phyloP scores from a whole-genome alignment of 2,113 vertebrate species.

The Thalassarche chlororhynchos region DNA sequence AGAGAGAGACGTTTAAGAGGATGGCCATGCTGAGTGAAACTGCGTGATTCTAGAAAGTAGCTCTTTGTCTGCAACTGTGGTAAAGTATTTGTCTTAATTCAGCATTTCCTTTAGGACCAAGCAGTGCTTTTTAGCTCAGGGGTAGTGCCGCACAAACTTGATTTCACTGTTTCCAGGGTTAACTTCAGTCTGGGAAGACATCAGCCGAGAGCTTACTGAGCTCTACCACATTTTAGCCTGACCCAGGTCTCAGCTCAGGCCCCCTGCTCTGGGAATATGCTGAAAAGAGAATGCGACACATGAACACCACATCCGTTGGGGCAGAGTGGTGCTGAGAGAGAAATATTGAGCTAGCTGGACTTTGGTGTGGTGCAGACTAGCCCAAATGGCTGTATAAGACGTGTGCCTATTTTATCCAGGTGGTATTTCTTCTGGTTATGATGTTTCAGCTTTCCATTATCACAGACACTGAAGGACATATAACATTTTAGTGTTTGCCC shows the following conservation, averaged over 20 bases:
- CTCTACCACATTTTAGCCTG: not conserved
- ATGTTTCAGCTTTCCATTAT: not conserved
- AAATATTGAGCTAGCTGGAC: not conserved
- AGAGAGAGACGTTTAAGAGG: not conserved
- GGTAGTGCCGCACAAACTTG: not conserved
- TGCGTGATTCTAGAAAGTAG: not conserved
- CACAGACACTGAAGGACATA: not conserved
- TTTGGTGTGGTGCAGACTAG: not conserved
- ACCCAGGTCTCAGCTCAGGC: not conserved
- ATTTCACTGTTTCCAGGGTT: not conserved
- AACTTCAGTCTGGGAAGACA: not conserved
- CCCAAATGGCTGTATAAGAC: not conserved
- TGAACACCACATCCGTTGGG: accelerated
- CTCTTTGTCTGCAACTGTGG: not conserved
- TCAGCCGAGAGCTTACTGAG: not conserved
- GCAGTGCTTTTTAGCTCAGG: not conserved
- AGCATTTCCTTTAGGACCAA: not conserved
- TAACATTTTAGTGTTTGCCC: not conserved
- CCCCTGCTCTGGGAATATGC: not conserved
- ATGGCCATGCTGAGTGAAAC: not conserved
- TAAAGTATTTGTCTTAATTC: not conserved
- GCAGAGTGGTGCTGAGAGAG: not conserved
- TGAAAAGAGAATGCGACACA: accelerated
- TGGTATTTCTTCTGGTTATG: not conserved
- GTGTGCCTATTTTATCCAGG: not conserved